A percentile compares a stretch with the other conserved stretches of the same genome.
These are phyloP conservation scores for Drosophila seguyi DNA, from an alignment of 1,140 invertebrate genomes.

Conservation along the genomic window DNA sequence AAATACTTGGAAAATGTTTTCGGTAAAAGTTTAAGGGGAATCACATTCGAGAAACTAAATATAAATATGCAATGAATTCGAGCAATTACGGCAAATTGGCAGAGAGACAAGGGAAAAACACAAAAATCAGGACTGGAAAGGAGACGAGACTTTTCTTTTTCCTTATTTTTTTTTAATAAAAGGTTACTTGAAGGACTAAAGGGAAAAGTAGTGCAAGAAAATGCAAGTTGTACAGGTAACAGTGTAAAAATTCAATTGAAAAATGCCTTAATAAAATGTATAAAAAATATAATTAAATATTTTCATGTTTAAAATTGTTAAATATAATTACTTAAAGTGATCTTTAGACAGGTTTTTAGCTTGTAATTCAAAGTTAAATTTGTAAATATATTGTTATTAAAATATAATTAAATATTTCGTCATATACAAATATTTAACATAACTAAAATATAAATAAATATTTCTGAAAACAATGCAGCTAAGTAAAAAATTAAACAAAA, in stretches of 20 bases:
- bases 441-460: no score
- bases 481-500: no score
- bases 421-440: no score
- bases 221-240: not conserved
- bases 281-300: not conserved
- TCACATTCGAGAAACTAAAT: conserved; percentile 23
- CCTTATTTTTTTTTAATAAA: not conserved
- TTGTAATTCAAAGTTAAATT: no score
- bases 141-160: not conserved
- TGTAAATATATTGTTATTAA: no score
- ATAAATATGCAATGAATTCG: conserved; percentile 28
- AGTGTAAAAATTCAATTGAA: not conserved
- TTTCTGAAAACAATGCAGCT: no score
- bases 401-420: no score
- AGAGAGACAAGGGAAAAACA: conserved; percentile 12
- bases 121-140: not conserved
- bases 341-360: no score
- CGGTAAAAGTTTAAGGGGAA: conserved; percentile 16
- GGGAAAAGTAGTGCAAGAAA: not conserved
- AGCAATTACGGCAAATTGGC: conserved; percentile 30
- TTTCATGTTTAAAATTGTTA: no score
- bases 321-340: no score
- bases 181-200: not conserved
- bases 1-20: conserved; percentile 35
- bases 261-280: not conserved